Evolutionary conservation across 2,888 invertebrate species (phyloP).

Genomic region (Tortrix viridana): DNA sequence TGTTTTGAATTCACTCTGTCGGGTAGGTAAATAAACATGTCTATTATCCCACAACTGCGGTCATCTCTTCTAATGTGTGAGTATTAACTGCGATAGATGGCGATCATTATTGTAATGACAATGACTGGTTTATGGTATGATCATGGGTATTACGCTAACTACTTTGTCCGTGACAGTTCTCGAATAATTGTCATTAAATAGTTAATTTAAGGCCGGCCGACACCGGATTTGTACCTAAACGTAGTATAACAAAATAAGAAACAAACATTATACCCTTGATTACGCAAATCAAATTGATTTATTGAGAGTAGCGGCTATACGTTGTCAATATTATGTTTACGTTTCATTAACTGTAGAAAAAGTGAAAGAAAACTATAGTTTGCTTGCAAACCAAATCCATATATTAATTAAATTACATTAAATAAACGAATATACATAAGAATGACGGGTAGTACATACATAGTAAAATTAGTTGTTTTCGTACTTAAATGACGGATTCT

Average conservation of each 20-base stretch:
- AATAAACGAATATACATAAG: neutral
- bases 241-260: too few relatives aligned
- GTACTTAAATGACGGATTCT: constrained; percentile 51
- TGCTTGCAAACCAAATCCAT: constrained; percentile 6
- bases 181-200: neutral
- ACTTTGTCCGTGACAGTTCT: neutral
- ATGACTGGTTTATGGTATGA: neutral
- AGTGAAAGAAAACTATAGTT: too few relatives aligned
- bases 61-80: constrained; percentile 6
- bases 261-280: too few relatives aligned
- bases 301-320: too few relatives aligned
- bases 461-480: constrained; percentile 41
- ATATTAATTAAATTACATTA: neutral
- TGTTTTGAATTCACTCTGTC: too few relatives aligned
- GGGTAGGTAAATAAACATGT: constrained; percentile 12
- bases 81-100: constrained; percentile 1
- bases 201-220: too few relatives aligned
- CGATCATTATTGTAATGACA: constrained; percentile 1
- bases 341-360: too few relatives aligned
- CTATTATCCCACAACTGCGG: constrained; percentile 3
- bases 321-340: too few relatives aligned
- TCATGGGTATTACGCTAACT: constrained; percentile 5
- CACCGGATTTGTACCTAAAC: too few relatives aligned
- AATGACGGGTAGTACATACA: too few relatives aligned
- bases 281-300: too few relatives aligned